Evolutionary conservation across 2,888 invertebrate species (phyloP).

Genomic region (Drosophila anomalata): DNA sequence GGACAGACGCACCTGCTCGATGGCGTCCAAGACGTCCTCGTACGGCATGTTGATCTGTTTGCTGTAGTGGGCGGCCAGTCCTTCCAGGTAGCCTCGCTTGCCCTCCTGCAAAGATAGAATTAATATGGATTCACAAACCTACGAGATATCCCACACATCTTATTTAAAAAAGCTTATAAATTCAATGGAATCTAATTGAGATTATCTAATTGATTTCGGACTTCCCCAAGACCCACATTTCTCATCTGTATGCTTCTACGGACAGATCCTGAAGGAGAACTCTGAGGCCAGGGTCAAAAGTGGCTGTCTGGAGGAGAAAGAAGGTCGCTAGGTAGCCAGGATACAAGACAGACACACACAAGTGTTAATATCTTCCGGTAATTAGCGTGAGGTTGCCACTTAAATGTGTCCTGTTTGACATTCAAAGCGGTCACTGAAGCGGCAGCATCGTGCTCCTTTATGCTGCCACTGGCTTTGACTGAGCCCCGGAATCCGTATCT

Average conservation of each 20-base stretch:
- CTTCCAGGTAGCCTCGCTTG: constrained; percentile 93
- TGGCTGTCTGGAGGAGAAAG: not conserved
- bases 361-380: constrained; percentile 82
- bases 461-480: constrained; percentile 26
- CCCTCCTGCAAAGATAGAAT: constrained; percentile 87
- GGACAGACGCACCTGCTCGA: constrained; percentile 91
- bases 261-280: constrained; percentile 7
- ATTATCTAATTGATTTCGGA: not conserved
- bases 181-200: not conserved
- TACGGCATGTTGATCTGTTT: constrained; percentile 95
- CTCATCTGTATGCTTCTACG: not conserved
- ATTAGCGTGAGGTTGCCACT: constrained; percentile 74
- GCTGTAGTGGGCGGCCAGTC: constrained; percentile 93
- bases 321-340: not conserved
- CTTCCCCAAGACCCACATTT: constrained; percentile 7
- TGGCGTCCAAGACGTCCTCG: constrained; percentile 93
- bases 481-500: constrained; percentile 7
- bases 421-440: constrained; percentile 72
- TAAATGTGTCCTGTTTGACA: constrained; percentile 67
- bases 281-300: constrained; percentile 59
- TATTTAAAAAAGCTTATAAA: not conserved
- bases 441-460: constrained; percentile 45
- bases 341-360: constrained; percentile 46
- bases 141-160: too few species aligned
- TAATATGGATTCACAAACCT: not conserved